phyloP scores from a whole-genome alignment of 2,888 invertebrate species.

The Nomada ruficornis region DNA sequence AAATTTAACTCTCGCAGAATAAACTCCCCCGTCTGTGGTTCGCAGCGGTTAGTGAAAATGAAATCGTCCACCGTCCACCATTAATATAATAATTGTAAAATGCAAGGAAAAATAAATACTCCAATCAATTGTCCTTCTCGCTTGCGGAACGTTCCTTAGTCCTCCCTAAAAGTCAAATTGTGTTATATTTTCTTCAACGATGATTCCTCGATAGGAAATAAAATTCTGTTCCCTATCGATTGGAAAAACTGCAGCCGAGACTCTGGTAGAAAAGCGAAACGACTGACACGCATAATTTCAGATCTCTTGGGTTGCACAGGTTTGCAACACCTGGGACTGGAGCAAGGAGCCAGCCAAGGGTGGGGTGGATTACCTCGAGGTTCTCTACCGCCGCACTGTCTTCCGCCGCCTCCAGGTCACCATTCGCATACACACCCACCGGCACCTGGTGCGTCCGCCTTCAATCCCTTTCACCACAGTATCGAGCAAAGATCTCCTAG shows the following conservation, averaged over 20 bases:
- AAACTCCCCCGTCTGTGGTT: no score
- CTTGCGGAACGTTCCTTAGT: no score
- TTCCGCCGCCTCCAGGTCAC: conserved; percentile 82
- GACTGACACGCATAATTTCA: conserved; percentile 56
- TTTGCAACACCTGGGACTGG: conserved; percentile 81
- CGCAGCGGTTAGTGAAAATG: no score
- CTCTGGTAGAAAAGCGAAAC: conserved; percentile 4
- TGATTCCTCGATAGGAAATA: not conserved
- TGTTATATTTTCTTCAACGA: no score
- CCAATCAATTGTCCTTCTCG: no score
- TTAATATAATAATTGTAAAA: no score
- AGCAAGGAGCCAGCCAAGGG: conserved; percentile 81
- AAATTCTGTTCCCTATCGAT: conserved; percentile 7
- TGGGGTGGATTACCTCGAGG: conserved; percentile 82
- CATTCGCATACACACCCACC: conserved; percentile 80
- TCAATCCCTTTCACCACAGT: conserved; percentile 82
- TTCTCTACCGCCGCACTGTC: conserved; percentile 82
- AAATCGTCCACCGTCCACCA: no score
- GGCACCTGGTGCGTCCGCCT: conserved; percentile 80
- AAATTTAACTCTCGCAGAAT: no score
- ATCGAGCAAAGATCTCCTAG: conserved; percentile 83
- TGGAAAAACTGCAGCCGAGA: not conserved
- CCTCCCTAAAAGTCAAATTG: no score
- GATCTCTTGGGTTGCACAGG: conserved; percentile 76
- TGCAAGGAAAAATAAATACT: no score